These are phyloP conservation scores for Hypothenemus hampei DNA, from an alignment of 1,140 invertebrate genomes.

Conservation along the genomic window DNA sequence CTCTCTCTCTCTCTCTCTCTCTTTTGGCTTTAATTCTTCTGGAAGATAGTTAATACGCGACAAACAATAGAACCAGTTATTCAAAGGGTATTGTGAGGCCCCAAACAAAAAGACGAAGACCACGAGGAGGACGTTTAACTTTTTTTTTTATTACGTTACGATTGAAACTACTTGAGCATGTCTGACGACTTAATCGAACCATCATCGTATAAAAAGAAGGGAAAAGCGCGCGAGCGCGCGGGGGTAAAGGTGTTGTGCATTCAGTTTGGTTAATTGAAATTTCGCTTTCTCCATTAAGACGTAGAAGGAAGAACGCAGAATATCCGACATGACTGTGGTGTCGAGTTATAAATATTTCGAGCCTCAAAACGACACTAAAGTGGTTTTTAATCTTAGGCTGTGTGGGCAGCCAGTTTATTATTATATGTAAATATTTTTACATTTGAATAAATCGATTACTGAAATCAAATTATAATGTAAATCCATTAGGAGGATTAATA, in stretches of 20 bases:
- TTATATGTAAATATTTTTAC: constrained; percentile 8
- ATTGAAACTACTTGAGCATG: constrained; percentile 5
- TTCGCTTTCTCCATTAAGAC: not conserved
- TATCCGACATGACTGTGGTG: not conserved
- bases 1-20: too few relatives aligned
- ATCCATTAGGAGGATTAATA: constrained; percentile 7
- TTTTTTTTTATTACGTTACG: too few relatives aligned
- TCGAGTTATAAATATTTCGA: constrained; percentile 1
- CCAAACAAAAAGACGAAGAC: too few relatives aligned
- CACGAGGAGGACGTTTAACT: not conserved
- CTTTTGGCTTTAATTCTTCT: too few relatives aligned
- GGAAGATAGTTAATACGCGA: not conserved
- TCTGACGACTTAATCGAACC: constrained; percentile 3
- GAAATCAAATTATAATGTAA: constrained; percentile 12
- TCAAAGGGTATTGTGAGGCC: not conserved
- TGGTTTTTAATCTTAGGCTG: constrained; percentile 8
- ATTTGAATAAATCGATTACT: constrained; percentile 13
- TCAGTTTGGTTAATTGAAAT: not conserved
- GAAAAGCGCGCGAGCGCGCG: not conserved
- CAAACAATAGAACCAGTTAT: not conserved
- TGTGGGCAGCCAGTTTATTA: constrained; percentile 4
- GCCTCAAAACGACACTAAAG: not conserved
- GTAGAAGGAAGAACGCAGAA: not conserved
- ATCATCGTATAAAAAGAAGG: not conserved
- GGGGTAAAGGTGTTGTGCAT: constrained; percentile 4